Evolutionary conservation across 2,888 invertebrate genomes (phyloP).

Genomic region (Lithophane socia): DNA sequence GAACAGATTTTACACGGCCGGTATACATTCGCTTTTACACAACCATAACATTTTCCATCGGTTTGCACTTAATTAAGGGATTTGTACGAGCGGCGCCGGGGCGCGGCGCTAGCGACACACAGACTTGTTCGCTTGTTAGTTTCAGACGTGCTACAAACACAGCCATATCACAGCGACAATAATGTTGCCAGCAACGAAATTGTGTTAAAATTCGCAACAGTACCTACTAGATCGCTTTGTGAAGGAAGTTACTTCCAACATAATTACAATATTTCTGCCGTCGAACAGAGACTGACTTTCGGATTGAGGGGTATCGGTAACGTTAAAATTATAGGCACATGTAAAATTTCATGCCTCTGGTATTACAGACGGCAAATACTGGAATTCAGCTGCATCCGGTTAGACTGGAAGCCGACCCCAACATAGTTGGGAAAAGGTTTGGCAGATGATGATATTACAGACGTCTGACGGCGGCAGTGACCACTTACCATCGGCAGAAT

Average conservation of each 20-base stretch:
- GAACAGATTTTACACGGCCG: conserved; percentile 61
- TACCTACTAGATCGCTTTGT: neutral
- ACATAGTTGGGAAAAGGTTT: no score
- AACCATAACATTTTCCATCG: conserved; percentile 71
- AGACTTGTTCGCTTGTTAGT: conserved; percentile 58
- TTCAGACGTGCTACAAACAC: neutral
- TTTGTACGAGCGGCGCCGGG: conserved; percentile 74
- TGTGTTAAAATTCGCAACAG: neutral
- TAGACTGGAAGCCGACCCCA: no score
- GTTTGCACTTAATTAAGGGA: conserved; percentile 83
- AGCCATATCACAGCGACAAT: neutral
- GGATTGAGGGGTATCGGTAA: neutral
- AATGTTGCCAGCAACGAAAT: neutral
- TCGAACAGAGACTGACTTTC: neutral
- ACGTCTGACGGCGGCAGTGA: neutral
- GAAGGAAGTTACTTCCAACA: neutral
- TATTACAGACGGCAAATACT: neutral
- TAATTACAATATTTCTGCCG: neutral
- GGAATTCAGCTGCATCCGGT: no score
- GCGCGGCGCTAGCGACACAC: conserved; percentile 68
- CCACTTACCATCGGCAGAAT: neutral
- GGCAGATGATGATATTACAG: no score
- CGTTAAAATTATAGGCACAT: neutral
- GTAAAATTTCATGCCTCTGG: neutral
- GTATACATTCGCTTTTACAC: conserved; percentile 66